phyloP scores from a whole-genome alignment of 2,113 vertebrate species.

The Hypanus sabinus region DNA sequence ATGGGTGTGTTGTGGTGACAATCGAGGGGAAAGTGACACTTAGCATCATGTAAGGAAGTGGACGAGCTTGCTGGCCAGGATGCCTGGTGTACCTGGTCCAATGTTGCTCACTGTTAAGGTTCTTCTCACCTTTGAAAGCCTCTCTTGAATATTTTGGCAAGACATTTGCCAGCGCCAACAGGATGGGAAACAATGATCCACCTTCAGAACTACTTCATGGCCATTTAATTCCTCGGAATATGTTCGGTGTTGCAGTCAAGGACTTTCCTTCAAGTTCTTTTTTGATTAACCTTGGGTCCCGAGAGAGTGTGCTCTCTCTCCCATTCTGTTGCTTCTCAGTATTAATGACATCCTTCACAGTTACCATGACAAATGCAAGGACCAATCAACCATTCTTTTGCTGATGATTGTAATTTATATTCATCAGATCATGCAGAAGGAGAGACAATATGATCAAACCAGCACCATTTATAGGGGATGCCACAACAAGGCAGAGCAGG shows the following conservation, averaged over 20 bases:
- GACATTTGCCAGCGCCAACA: not conserved
- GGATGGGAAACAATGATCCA: no score
- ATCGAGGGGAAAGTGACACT: not conserved
- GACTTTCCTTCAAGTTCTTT: not conserved
- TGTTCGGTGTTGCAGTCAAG: not conserved
- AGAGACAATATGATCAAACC: not conserved
- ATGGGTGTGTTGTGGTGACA: not conserved
- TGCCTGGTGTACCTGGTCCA: not conserved
- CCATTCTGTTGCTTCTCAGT: not conserved
- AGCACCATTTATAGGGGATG: not conserved
- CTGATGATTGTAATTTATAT: constrained; percentile 5
- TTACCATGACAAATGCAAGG: not conserved
- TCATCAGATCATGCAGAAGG: not conserved
- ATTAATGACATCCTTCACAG: constrained; percentile 4
- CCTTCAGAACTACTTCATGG: not conserved
- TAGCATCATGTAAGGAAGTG: not conserved
- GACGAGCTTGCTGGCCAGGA: not conserved
- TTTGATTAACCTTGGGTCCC: not conserved
- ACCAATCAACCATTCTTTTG: not conserved
- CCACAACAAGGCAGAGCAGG: not conserved
- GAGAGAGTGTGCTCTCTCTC: not conserved
- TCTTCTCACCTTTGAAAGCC: no score
- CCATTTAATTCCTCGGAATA: not conserved
- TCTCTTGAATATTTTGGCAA: not conserved
- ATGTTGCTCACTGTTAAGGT: not conserved